Conservation (phyloP, 2,888 invertebrate species). For the Dryomyza anilis region DNA sequence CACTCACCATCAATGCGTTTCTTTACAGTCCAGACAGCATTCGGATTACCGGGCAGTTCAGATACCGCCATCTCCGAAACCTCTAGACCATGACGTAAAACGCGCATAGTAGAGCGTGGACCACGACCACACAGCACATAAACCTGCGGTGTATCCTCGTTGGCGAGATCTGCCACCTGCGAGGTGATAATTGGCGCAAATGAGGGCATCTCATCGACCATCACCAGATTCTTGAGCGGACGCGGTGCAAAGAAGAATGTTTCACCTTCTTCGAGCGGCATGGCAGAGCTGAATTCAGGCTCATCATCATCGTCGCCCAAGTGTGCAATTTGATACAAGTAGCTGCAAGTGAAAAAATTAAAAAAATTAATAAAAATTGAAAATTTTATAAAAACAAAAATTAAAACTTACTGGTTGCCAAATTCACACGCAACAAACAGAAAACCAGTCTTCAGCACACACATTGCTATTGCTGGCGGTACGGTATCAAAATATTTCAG, state of each 20-base stretch:
- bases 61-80: conserved; percentile 99
- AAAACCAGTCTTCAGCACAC: conserved; percentile 98
- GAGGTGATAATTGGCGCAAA: conserved; percentile 87
- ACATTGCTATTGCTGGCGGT: conserved; percentile 95
- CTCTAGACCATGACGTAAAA: conserved; percentile 95
- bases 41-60: conserved; percentile 98
- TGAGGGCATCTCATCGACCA: conserved; percentile 97
- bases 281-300: conserved; percentile 96
- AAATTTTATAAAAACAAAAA: neutral
- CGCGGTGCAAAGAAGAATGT: conserved; percentile 98
- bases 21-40: conserved; percentile 99
- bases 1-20: conserved; percentile 92
- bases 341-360: conserved; percentile 66
- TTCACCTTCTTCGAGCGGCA: conserved; percentile 98
- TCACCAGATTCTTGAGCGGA: conserved; percentile 88
- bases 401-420: conserved; percentile 94
- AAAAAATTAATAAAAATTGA: too few species aligned
- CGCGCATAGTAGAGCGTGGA: conserved; percentile 89
- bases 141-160: conserved; percentile 98
- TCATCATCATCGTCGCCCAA: conserved; percentile 99
- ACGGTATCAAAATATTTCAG: conserved; percentile 99
- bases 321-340: conserved; percentile 98
- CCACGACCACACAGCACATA: conserved; percentile 96
- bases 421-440: conserved; percentile 98
- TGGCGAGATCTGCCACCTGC: conserved; percentile 92